A percentile compares a stretch with the other conserved stretches of the same genome.
Conservation (phyloP, 2,797 vertebrate genomes). For the Phaenicophaeus curvirostris region DNA sequence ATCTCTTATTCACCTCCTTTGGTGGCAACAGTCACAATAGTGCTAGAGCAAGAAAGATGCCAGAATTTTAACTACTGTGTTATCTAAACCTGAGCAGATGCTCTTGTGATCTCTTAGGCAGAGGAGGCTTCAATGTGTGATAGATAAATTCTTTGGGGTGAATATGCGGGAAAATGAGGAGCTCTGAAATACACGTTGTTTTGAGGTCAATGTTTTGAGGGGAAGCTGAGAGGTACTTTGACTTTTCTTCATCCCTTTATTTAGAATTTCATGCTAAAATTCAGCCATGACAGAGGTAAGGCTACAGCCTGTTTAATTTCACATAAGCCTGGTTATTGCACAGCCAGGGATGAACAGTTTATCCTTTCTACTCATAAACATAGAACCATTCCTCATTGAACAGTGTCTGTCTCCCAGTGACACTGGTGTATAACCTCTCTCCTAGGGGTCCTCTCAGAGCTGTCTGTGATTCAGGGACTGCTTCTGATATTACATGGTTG, state of each 20-base stretch:
- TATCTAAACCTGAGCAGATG: conserved; percentile 63
- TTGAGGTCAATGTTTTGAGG: neutral
- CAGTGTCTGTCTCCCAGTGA: neutral
- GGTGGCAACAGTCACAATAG: conserved; percentile 30
- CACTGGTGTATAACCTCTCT: neutral
- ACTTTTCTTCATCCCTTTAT: neutral
- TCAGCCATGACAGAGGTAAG: neutral
- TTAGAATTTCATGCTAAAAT: neutral
- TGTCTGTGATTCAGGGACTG: neutral
- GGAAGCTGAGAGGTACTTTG: neutral
- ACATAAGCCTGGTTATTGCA: neutral
- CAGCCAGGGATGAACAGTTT: neutral
- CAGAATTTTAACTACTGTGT: conserved; percentile 56
- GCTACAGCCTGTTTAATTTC: neutral
- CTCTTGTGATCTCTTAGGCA: conserved; percentile 42
- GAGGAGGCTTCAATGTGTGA: neutral
- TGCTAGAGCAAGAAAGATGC: conserved; percentile 23
- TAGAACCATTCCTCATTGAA: neutral
- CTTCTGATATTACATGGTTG: neutral
- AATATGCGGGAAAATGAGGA: neutral
- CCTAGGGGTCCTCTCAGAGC: neutral
- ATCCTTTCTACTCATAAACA: neutral
- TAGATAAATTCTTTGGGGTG: conserved; percentile 12
- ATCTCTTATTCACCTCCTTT: conserved; percentile 26
- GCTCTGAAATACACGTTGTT: neutral